These are phyloP conservation scores for Sitta europaea DNA, from an alignment of 2,113 vertebrate genomes.

Conservation along the genomic window DNA sequence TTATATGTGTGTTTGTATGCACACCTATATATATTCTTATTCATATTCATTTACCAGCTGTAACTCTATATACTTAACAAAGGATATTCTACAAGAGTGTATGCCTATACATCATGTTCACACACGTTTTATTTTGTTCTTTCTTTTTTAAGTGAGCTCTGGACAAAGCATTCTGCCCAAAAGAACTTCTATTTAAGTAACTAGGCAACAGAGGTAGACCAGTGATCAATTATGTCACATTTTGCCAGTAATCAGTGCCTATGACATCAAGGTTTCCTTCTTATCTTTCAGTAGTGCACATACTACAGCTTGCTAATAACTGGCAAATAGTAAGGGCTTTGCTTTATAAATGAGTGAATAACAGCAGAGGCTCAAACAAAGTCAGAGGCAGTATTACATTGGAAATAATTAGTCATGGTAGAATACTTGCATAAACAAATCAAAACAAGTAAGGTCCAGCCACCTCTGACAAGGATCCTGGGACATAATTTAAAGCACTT, in stretches of 20 bases:
- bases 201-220: slow-evolving; percentile 3
- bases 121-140: background rate
- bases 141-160: background rate
- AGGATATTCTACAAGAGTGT: background rate
- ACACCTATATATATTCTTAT: no score
- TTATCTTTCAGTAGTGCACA: background rate
- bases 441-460: background rate
- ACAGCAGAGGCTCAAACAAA: background rate
- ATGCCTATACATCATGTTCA: background rate
- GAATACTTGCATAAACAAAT: background rate
- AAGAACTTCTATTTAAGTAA: background rate
- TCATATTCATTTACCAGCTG: background rate
- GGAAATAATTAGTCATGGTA: background rate
- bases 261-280: background rate
- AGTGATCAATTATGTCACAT: background rate
- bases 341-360: background rate
- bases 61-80: background rate
- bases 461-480: background rate
- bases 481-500: background rate
- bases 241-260: background rate
- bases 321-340: background rate
- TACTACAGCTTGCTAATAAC: background rate
- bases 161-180: background rate
- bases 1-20: no score
- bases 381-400: background rate